Conservation (phyloP, 2,797 vertebrate species). For the Echeneis naucrates region DNA sequence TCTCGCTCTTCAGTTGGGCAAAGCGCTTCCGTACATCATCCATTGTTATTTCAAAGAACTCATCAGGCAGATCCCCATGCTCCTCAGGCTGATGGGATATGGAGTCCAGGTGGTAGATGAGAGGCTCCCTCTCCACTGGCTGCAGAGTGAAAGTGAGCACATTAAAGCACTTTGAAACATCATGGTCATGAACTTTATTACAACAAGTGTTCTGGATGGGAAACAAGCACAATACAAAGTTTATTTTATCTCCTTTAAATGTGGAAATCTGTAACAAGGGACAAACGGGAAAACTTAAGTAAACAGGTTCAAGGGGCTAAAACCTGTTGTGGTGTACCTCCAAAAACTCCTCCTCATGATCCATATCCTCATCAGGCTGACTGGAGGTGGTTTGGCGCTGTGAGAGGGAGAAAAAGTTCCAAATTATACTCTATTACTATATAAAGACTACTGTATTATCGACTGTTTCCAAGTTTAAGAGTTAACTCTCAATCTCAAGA, state of each 20-base stretch:
- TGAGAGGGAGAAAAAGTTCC: constrained; percentile 9
- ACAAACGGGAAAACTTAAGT: background rate
- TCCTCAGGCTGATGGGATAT: constrained; percentile 51
- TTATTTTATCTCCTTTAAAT: background rate
- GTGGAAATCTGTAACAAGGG: background rate
- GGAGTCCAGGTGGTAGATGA: constrained; percentile 91
- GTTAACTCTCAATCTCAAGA: background rate
- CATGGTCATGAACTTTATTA: background rate
- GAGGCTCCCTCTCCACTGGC: constrained; percentile 87
- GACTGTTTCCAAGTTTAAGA: background rate
- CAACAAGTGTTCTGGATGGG: no score
- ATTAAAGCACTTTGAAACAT: background rate
- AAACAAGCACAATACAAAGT: background rate
- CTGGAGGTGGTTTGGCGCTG: constrained; percentile 48
- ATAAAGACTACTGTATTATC: background rate
- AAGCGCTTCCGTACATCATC: constrained; percentile 94
- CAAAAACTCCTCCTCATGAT: constrained; percentile 60
- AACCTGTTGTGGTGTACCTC: constrained; percentile 64
- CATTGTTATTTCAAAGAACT: constrained; percentile 96
- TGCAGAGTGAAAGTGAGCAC: constrained; percentile 55
- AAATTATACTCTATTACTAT: background rate
- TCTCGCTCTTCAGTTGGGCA: constrained; percentile 95
- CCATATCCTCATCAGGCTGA: constrained; percentile 39
- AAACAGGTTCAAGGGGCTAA: background rate
- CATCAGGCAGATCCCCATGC: constrained; percentile 88